These are phyloP conservation scores for Cotesia chilonis DNA, from an alignment of 1,140 invertebrate species.

Conservation along the genomic window DNA sequence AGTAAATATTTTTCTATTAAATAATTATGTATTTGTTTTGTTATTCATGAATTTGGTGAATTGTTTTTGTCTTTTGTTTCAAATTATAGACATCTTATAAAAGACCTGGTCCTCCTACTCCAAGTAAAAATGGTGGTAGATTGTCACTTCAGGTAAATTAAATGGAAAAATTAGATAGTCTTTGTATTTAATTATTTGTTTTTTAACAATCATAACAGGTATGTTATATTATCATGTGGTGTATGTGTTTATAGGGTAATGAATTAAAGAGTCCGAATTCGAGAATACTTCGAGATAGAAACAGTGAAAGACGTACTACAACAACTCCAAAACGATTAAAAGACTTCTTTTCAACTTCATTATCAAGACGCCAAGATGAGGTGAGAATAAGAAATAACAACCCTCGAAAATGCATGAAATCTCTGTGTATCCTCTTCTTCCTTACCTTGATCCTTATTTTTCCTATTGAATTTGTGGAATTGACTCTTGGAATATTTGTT, in stretches of 20 bases:
- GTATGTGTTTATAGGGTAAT: conserved; percentile 34
- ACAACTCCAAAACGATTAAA: conserved; percentile 39
- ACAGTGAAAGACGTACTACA: conserved; percentile 38
- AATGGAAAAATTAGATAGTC: not conserved
- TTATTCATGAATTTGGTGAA: not conserved
- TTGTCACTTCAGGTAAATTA: conserved; percentile 68
- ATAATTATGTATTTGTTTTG: not conserved
- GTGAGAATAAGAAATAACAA: conserved; percentile 25
- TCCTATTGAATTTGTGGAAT: conserved; percentile 7
- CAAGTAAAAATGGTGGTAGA: conserved; percentile 82
- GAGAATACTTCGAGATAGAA: conserved; percentile 38
- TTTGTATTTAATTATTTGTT: not conserved
- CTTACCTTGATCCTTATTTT: not conserved
- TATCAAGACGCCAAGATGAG: conserved; percentile 41
- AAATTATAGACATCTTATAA: conserved; percentile 75
- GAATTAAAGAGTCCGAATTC: conserved; percentile 40
- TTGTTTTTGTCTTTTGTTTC: conserved; percentile 36
- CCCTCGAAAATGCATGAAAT: not conserved
- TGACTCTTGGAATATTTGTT: conserved; percentile 6
- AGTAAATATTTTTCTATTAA: conserved; percentile 44
- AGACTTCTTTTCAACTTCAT: conserved; percentile 36
- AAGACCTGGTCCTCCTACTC: conserved; percentile 83
- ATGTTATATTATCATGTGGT: not conserved
- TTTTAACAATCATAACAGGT: not conserved
- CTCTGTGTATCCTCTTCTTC: not conserved